Conservation (phyloP, 1,140 invertebrate species). For the Atta cephalotes region DNA sequence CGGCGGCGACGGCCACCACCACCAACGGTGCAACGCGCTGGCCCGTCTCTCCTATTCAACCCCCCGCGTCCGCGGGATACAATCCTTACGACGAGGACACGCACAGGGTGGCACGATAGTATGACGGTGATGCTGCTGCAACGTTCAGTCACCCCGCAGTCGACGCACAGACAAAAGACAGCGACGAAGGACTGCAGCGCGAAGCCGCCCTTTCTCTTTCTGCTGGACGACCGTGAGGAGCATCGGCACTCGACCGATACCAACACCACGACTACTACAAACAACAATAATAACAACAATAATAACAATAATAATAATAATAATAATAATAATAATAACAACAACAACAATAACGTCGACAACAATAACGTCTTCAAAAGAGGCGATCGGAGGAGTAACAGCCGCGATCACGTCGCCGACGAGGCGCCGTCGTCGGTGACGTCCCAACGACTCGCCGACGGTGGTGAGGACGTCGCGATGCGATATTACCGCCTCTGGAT, state of each 20-base stretch:
- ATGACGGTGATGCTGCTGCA: constrained; percentile 87
- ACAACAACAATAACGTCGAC: constrained; percentile 60
- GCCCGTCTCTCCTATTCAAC: constrained; percentile 36
- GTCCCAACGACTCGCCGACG: constrained; percentile 76
- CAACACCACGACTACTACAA: constrained; percentile 64
- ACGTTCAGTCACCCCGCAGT: constrained; percentile 85
- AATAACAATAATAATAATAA: constrained; percentile 72
- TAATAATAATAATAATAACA: constrained; percentile 47
- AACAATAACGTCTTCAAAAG: constrained; percentile 69
- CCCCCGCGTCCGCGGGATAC: constrained; percentile 27
- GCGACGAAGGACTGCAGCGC: constrained; percentile 81
- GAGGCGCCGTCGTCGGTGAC: constrained; percentile 78
- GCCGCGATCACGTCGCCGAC: constrained; percentile 75
- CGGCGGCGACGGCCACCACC: not conserved
- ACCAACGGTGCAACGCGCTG: constrained; percentile 40
- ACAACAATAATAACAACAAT: constrained; percentile 41
- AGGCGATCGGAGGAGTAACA: constrained; percentile 48
- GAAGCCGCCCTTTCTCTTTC: constrained; percentile 81
- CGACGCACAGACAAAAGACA: constrained; percentile 84
- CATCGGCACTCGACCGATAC: constrained; percentile 74
- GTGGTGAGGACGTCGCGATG: constrained; percentile 85
- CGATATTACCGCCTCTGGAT: constrained; percentile 97
- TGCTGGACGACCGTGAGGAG: constrained; percentile 79
- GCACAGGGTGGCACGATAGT: constrained; percentile 83
- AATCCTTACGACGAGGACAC: constrained; percentile 75